Evolutionary conservation across 2,113 vertebrate genomes (phyloP).

Genomic region (Hydrochoerus hydrochaeris): DNA sequence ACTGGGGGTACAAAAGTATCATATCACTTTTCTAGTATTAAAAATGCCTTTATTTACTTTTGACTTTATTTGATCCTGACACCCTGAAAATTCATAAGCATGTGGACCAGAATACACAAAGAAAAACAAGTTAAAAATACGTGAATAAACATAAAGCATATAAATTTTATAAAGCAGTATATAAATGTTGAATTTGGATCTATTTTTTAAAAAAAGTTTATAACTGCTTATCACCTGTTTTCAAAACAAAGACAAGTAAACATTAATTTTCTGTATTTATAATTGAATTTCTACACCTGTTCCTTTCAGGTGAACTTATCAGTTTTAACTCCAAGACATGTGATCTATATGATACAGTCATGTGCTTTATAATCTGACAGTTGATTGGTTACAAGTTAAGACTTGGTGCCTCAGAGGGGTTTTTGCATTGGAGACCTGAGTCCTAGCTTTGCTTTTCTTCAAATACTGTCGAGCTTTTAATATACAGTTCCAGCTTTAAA

Average conservation of each 20-base stretch:
- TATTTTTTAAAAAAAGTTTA: constrained; percentile 57
- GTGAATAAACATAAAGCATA: neutral
- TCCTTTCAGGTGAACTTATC: constrained; percentile 1
- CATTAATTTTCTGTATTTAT: neutral
- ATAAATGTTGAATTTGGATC: constrained; percentile 53
- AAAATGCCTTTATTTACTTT: constrained; percentile 52
- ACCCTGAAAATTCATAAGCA: constrained; percentile 49
- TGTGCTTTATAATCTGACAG: neutral
- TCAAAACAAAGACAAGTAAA: constrained; percentile 41
- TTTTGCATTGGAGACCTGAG: neutral
- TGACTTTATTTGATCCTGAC: constrained; percentile 31
- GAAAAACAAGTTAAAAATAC: constrained; percentile 57
- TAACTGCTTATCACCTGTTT: constrained; percentile 48
- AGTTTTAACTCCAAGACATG: neutral
- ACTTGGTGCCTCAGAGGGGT: neutral
- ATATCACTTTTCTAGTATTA: neutral
- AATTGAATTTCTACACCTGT: neutral
- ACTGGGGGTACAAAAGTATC: neutral
- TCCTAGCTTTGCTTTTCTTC: neutral
- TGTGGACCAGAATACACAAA: neutral
- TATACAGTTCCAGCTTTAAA: neutral
- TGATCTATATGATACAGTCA: neutral
- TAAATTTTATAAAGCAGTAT: constrained; percentile 53
- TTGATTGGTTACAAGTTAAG: neutral
- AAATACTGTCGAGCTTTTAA: neutral